Conservation (phyloP, 2,113 vertebrate genomes). For the Irena cyanogastra region DNA sequence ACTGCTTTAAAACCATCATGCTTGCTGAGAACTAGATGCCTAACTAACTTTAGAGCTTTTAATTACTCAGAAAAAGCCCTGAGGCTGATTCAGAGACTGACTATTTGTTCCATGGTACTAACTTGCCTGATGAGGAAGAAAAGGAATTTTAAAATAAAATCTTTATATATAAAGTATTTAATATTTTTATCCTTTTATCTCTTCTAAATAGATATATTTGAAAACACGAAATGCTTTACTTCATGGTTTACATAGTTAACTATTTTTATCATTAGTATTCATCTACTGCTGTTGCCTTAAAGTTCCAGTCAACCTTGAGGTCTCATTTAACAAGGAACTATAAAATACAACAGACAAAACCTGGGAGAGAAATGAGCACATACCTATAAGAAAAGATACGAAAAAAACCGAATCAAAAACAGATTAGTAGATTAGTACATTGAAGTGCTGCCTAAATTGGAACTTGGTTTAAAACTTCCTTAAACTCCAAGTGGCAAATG, state of each 20-base stretch:
- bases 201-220: neutral
- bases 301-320: neutral
- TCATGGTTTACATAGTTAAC: neutral
- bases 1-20: neutral
- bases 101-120: neutral
- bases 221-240: neutral
- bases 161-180: neutral
- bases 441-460: neutral
- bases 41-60: neutral
- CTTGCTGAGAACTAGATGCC: neutral
- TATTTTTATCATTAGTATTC: neutral
- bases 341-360: neutral
- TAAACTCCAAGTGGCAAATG: neutral
- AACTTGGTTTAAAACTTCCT: neutral
- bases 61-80: neutral
- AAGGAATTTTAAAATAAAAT: neutral
- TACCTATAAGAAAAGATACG: neutral
- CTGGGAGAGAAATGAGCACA: neutral
- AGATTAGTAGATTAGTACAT: neutral
- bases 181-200: neutral
- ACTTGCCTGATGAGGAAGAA: neutral
- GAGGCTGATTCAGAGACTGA: neutral
- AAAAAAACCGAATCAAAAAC: neutral
- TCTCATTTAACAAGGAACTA: neutral
- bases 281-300: neutral